Evolutionary conservation across 2,888 invertebrate species (phyloP), one percentile per base, ranked within the genome.

Genomic region (Camptogramma bilineatum): DNA sequence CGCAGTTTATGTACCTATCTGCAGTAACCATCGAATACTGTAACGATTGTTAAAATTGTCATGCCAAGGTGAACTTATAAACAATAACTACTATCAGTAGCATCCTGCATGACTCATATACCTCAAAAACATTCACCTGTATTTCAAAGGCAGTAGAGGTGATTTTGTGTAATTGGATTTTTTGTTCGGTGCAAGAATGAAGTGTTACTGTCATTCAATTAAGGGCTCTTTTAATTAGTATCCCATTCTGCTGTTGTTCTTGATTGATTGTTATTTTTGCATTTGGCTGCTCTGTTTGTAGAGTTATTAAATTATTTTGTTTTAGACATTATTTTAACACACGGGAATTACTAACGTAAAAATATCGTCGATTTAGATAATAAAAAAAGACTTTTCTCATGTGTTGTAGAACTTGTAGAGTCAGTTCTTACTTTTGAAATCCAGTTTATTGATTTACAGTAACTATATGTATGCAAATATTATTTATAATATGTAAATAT

Each of bases 81-180:
- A 39, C 34, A 39, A 39, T 39, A 39, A 39, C 34, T 39, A 17
- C 24, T 48, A n/a, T 50, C 57, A 42, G 13, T 21, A 42, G 18
- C 51, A 44, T 52, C 39, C 50, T 51, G 19, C n/a, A 46, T 16
- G 60, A n/a, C n/a, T 34, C 21, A 7, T 28, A 31, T 34, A 13
- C 9, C 34, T 19, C 21, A 28, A 31, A 51, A 8, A 34, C 34
- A 47, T 47, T 18, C 21, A 39, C 13, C 47, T 24, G 55, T 62
- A 58, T 47, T 54, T 8, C 52, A 44, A 54, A n/a, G 39, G 8
- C 8, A 51, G 18, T 18, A 16, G 56, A 19, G 39, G 31, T 44
- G 50, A 55, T 39, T 58, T 78, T 74, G 74, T 70, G 75, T 84
- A 82, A 84, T 85, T 85, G 82, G 76, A 78, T 74, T 80, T 81